These are phyloP conservation scores for Eupeodes latifasciatus DNA, from an alignment of 2,888 invertebrate species.

Conservation along the genomic window DNA sequence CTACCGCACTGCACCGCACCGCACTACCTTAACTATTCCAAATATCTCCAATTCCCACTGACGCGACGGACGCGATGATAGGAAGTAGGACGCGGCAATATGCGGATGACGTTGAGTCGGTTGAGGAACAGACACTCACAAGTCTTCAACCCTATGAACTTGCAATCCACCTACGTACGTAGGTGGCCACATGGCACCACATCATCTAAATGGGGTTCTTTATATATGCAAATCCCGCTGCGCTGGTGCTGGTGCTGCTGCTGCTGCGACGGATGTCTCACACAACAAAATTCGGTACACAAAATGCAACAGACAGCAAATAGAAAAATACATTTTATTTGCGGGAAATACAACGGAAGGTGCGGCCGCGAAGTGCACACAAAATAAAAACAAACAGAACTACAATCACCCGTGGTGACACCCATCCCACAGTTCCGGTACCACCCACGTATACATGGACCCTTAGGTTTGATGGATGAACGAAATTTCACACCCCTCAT, in stretches of 20 bases:
- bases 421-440: no score
- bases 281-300: slow-evolving; percentile 33
- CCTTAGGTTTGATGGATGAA: slow-evolving; percentile 44
- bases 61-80: no score
- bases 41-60: slow-evolving; percentile 40
- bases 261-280: slow-evolving; percentile 29
- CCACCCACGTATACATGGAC: background rate
- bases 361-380: background rate
- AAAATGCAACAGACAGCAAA: slow-evolving; percentile 53
- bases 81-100: no score
- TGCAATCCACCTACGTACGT: slow-evolving; percentile 1
- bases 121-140: slow-evolving; percentile 27
- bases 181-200: background rate
- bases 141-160: slow-evolving; percentile 27
- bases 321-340: slow-evolving; percentile 70
- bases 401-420: background rate
- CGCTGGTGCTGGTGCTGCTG: background rate
- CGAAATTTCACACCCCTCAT: slow-evolving; percentile 50
- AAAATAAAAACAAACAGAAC: slow-evolving; percentile 21
- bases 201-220: slow-evolving; percentile 19
- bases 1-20: background rate
- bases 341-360: slow-evolving; percentile 62
- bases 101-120: background rate
- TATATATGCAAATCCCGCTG: slow-evolving; percentile 31
- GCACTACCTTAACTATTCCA: slow-evolving; percentile 10